A percentile compares a stretch with the other conserved stretches of the same genome.
Evolutionary conservation across 2,113 vertebrate genomes (phyloP).

Genomic region (Silurus meridionalis): DNA sequence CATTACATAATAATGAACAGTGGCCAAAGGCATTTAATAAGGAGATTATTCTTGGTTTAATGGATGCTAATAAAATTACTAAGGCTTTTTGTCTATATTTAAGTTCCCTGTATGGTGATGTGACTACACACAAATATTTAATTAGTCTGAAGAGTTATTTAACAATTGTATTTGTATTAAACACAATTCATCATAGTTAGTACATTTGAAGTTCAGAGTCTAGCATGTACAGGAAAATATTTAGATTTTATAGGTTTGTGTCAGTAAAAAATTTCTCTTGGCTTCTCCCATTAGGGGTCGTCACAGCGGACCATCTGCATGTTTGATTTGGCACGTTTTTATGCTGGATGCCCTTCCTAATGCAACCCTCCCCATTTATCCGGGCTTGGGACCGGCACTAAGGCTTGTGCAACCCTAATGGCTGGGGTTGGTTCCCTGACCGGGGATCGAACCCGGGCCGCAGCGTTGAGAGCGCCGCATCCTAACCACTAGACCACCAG

Average conservation of each 20-base stretch:
- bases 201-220: background rate
- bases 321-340: no score
- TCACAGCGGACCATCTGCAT: no score
- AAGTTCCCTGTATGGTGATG: background rate
- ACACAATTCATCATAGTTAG: background rate
- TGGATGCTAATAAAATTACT: conserved; percentile 12
- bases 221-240: background rate
- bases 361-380: no score
- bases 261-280: no score
- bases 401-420: no score
- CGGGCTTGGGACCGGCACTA: no score
- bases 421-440: no score
- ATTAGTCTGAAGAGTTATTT: conserved; percentile 8
- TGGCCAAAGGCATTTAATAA: conserved; percentile 11
- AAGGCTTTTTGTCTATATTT: background rate
- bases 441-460: no score
- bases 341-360: no score
- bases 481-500: no score
- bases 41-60: conserved; percentile 3
- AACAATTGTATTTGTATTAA: background rate
- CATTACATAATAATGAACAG: conserved; percentile 8
- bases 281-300: no score
- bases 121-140: background rate
- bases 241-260: background rate
- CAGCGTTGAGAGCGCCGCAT: no score